phyloP scores from a whole-genome alignment of 2,888 invertebrate genomes.

The Iselma pallidipennis region DNA sequence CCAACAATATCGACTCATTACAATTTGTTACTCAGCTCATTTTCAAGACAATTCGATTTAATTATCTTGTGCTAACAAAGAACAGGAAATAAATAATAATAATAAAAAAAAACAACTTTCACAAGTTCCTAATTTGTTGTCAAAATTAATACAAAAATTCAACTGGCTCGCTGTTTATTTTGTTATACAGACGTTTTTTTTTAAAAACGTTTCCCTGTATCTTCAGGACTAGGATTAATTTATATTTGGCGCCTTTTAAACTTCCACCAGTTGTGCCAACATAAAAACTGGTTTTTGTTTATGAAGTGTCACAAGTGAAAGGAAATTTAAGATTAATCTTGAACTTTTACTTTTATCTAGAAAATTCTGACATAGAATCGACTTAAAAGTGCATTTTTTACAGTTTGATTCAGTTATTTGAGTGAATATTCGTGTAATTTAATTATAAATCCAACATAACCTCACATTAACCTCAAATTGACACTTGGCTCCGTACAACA shows the following conservation, averaged over 20 bases:
- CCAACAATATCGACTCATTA: conserved; percentile 18
- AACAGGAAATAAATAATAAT: not conserved
- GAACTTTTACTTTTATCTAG: not conserved
- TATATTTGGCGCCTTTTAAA: conserved; percentile 6
- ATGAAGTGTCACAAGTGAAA: conserved; percentile 32
- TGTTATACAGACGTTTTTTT: not conserved
- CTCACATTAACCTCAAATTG: not conserved
- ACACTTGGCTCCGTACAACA: not conserved
- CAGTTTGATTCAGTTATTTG: conserved; percentile 1
- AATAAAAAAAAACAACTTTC: not conserved
- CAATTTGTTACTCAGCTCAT: conserved; percentile 20
- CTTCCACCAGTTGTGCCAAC: conserved; percentile 16
- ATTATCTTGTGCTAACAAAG: conserved; percentile 5
- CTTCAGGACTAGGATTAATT: conserved; percentile 2
- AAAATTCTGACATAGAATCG: not conserved
- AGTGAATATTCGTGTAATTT: conserved; percentile 2
- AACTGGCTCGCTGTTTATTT: no score
- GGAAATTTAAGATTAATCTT: conserved; percentile 8
- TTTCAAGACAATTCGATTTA: conserved; percentile 20
- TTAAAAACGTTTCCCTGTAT: not conserved
- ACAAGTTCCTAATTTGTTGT: not conserved
- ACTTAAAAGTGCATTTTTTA: not conserved
- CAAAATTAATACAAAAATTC: not conserved
- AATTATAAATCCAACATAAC: not conserved
- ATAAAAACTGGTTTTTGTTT: conserved; percentile 15